Percentiles rank a stretch among this genome's conserved stretches.
Evolutionary conservation across 2,113 vertebrate species (phyloP).

Genomic region (Todiramphus saurophagus): DNA sequence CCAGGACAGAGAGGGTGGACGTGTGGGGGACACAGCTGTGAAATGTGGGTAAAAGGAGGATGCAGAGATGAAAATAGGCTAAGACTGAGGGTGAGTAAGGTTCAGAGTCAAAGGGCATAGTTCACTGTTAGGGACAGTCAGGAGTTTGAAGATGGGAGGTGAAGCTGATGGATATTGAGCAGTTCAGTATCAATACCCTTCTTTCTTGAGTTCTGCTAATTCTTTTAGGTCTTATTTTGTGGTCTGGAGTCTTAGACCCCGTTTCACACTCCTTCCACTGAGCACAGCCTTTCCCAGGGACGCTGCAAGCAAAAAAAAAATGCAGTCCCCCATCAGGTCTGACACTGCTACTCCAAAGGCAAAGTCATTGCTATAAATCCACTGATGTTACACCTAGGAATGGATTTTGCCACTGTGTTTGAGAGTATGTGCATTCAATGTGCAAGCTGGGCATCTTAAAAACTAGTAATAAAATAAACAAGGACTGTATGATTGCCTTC

Average conservation of each 20-base stretch:
- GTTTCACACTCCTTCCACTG: neutral
- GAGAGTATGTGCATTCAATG: neutral
- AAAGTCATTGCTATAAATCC: neutral
- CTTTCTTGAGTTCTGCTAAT: neutral
- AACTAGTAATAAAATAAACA: neutral
- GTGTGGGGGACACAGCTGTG: neutral
- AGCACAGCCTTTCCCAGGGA: neutral
- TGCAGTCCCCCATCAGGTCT: neutral
- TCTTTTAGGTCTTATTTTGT: neutral
- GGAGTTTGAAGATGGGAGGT: neutral
- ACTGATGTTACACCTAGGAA: neutral
- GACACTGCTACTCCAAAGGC: neutral
- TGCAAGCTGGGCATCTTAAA: neutral
- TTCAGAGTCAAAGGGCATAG: neutral
- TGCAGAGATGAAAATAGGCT: neutral
- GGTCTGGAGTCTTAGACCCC: neutral
- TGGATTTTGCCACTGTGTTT: neutral
- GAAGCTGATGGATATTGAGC: neutral
- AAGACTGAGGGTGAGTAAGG: neutral
- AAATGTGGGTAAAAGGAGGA: neutral
- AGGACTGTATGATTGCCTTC: neutral
- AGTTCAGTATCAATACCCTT: neutral
- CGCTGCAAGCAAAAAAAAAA: neutral
- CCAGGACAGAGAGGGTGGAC: neutral
- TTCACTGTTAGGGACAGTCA: neutral